phyloP scores from a whole-genome alignment of 2,113 vertebrate species.

The Cochlearius cochlearius region DNA sequence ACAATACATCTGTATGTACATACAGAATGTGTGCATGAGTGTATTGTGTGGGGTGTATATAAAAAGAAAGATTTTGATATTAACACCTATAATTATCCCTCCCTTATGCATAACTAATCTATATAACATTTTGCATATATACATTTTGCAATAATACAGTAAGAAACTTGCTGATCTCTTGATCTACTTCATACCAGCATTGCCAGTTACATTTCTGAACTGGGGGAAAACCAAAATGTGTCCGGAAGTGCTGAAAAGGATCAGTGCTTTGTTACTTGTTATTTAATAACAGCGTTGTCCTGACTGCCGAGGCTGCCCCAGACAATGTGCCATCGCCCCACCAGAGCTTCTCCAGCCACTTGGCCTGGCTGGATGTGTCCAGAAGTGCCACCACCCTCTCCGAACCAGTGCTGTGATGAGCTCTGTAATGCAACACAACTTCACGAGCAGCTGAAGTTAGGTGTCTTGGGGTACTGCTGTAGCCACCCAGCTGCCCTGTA shows the following conservation, averaged over 20 bases:
- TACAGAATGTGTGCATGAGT: not conserved
- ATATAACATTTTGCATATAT: not conserved
- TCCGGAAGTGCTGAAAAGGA: not conserved
- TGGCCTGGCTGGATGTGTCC: not conserved
- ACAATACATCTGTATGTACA: not conserved
- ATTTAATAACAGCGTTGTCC: not conserved
- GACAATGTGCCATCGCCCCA: not conserved
- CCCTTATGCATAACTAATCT: not conserved
- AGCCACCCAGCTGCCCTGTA: not conserved
- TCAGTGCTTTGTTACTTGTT: not conserved
- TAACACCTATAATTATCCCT: not conserved
- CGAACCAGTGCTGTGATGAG: rapidly evolving
- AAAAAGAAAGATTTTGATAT: not conserved
- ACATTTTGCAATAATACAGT: not conserved
- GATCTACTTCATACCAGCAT: not conserved
- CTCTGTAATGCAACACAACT: rapidly evolving
- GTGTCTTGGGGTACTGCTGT: not conserved
- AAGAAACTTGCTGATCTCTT: not conserved
- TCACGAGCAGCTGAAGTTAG: not conserved
- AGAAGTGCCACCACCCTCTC: not conserved
- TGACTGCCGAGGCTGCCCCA: rapidly evolving
- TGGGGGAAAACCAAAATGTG: not conserved
- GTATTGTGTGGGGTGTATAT: not conserved
- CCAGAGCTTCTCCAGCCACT: not conserved
- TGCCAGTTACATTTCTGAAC: not conserved